A percentile compares a stretch with the other conserved stretches of the same genome.
Conservation (phyloP, 64 coral and sea anemone genomes). For the Stylophora pistillata region DNA sequence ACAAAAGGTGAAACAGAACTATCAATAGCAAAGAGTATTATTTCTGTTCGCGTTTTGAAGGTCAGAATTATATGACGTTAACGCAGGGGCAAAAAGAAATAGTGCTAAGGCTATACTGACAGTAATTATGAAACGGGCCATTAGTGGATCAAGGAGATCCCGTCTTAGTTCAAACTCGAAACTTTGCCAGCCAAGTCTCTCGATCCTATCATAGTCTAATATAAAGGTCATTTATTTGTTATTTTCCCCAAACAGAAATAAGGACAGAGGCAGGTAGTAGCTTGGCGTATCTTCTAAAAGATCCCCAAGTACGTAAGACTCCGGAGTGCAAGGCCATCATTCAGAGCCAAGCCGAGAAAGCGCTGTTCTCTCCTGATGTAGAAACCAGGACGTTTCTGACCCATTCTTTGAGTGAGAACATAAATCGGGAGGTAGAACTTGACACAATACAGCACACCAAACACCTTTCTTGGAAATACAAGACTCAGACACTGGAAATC, state of each 20-base stretch:
- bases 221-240: neutral
- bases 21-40: neutral
- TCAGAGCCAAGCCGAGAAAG: neutral
- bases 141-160: no score
- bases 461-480: neutral
- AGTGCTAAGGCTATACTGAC: no score
- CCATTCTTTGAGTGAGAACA: neutral
- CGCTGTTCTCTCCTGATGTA: neutral
- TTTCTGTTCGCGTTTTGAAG: neutral
- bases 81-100: no score
- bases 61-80: no score
- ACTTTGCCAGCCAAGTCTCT: no score
- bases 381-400: slow-evolving; percentile 2
- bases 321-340: neutral
- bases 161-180: no score
- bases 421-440: neutral
- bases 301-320: neutral
- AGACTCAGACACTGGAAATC: slow-evolving; percentile 11
- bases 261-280: neutral
- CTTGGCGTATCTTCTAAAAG: neutral
- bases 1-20: neutral
- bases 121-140: no score
- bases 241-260: neutral
- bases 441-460: neutral
- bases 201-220: no score